Percentiles rank a stretch among this genome's conserved stretches.
These are phyloP conservation scores for Neopelma chrysocephalum DNA, from an alignment of 2,797 vertebrate genomes.

Conservation along the genomic window DNA sequence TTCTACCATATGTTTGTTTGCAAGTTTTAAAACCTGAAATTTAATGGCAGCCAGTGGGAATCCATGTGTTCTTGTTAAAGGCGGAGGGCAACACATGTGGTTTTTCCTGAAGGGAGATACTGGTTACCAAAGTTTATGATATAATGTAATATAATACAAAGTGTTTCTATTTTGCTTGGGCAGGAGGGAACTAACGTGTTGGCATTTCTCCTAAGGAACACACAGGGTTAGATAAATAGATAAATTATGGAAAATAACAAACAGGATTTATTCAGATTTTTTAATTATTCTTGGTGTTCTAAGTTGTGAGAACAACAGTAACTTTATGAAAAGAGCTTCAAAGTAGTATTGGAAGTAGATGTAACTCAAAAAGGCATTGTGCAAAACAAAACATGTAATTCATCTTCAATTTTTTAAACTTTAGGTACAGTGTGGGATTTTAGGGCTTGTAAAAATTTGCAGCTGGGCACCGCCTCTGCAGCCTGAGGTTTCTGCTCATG, in stretches of 20 bases:
- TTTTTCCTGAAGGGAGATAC: background rate
- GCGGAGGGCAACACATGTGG: background rate
- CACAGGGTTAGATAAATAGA: background rate
- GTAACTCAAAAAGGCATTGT: background rate
- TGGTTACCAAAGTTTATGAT: constrained; percentile 10
- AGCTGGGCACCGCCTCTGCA: background rate
- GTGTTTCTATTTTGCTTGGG: background rate
- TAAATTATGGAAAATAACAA: background rate
- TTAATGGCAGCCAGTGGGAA: constrained; percentile 3
- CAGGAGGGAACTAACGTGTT: background rate
- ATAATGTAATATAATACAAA: background rate
- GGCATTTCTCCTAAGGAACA: background rate
- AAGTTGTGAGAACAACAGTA: background rate
- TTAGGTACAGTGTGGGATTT: background rate
- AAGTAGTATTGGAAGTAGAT: background rate
- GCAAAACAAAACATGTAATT: background rate
- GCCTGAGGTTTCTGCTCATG: background rate
- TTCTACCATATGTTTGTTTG: background rate
- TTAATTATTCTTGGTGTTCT: background rate
- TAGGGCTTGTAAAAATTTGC: background rate
- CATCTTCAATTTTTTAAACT: background rate
- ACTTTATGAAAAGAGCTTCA: background rate
- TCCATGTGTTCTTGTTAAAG: background rate
- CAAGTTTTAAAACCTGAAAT: constrained; percentile 44
- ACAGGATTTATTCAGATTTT: background rate